Evolutionary conservation across 2,113 vertebrate species (phyloP), one percentile per base, ranked within the genome.

Genomic region (Jacana jacana): DNA sequence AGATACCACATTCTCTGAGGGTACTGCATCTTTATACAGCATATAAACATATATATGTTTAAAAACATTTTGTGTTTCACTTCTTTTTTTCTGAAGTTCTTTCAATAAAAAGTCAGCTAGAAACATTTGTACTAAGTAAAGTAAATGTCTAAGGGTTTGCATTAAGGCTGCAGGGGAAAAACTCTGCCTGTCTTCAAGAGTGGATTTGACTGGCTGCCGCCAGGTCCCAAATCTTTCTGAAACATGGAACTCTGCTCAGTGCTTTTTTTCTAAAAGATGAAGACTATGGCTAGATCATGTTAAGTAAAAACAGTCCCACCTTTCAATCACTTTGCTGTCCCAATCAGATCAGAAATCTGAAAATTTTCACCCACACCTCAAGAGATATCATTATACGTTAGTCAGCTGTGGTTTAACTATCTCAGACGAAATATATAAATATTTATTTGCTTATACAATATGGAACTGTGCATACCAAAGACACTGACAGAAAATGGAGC

Each of bases 41-140:
- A 35, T 4, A 25, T 2, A 48, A 4, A 31, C 12, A 13, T 0
- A 0, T 33, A 48, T 6, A 5, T n/a, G n/a, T 86, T 69, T n/a
- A 23, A 17, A 54, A 15, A 42, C 1, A 18, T 35, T 31, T n/a
- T 39, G 12, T 58, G 30, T 54, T 51, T 73, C 5, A 28, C 52
- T 57, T 81, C 57, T 72, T 69, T 64, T 64, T 5, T 75, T 87
- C 48, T 80, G 7, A 65, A 85, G 27, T 17, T 11, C 19, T 65
- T 44, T 42, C 28, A 63, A 35, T 44, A 84, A 75, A 77, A 80
- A 12, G 4, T 23, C 20, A 54, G 19, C 10, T 68, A 48, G 28
- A 95, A 72, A 9, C 17, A 42, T 33, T 64, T 27, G 7, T 23
- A 46, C 39, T 61, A 61, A 81, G 27, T 42, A 70, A 75, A 18